Conservation (phyloP, 2,113 vertebrate genomes). For the Cromileptes altivelis region DNA sequence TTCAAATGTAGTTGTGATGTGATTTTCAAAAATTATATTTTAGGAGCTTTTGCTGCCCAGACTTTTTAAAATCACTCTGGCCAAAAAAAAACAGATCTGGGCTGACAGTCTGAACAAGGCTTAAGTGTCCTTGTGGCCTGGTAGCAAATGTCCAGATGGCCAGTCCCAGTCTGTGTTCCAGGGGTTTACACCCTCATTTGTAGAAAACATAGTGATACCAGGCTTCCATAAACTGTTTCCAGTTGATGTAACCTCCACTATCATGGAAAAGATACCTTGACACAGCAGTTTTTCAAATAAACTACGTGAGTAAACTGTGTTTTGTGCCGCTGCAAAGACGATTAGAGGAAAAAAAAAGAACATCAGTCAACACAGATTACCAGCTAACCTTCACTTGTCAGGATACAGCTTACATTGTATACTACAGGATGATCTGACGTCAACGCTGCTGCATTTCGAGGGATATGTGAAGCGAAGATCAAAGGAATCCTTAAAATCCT, state of each 20-base stretch:
- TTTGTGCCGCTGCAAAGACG: not conserved
- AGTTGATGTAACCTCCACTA: not conserved
- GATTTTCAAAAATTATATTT: too few relatives aligned
- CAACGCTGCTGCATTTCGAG: not conserved
- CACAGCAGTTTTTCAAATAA: not conserved
- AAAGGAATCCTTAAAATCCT: slow-evolving; percentile 31
- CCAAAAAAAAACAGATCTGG: too few relatives aligned
- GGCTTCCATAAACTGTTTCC: not conserved
- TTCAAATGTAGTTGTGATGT: too few relatives aligned
- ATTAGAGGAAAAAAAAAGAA: not conserved
- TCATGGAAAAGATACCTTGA: not conserved
- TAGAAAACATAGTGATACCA: not conserved
- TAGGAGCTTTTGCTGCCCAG: too few relatives aligned
- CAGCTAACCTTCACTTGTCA: not conserved
- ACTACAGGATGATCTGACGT: not conserved
- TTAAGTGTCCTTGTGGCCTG: too few relatives aligned
- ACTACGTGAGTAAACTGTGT: not conserved
- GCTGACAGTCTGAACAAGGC: too few relatives aligned
- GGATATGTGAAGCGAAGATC: slow-evolving; percentile 20
- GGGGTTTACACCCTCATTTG: too few relatives aligned
- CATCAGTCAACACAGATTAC: not conserved
- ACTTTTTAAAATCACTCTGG: too few relatives aligned
- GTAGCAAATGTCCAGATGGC: too few relatives aligned
- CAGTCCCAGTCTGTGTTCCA: too few relatives aligned
- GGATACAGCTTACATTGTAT: not conserved